Base-by-base conservation (phyloP, 2,113 vertebrate genomes). In the Pachycephala philippinensis region DNA sequence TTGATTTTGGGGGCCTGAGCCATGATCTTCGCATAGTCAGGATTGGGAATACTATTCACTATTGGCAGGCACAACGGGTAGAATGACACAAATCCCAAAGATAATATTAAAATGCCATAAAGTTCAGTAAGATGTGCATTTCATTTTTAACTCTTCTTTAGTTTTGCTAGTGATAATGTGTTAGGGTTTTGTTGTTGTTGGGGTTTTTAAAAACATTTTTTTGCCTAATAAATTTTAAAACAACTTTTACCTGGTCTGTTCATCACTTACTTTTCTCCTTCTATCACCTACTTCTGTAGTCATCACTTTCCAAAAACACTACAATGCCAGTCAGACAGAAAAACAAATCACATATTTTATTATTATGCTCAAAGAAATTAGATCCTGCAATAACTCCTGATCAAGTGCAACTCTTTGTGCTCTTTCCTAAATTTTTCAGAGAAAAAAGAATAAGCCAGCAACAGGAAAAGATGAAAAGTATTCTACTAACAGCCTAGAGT, bases 61-160 rank as follows among this genome's bases (percentile, higher is more conserved):
- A 37, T 92, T 96, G 96, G 96, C 96, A 97, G 91, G 64, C 91
- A 89, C 6, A 6, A 83, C 0, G 91, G 95, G 84, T 81, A 68
- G 94, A 89, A 97, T 97, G 95, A 97, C 91, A 96, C 89, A 96
- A 93, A 94, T 94, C 92, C 93, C 95, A 93, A 80, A 88, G 95
- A 80, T 40, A 83, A 88, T 93, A 97, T 95, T 95, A 96, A 96
- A 95, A 93, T 7, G 44, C 68, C 76, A 93, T 86, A 81, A 90
- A 81, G 76, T 95, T 96, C 95, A 96, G 75, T 50, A 88, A 88
- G 72, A 93, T 82, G 57, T 35, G 44, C 40, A 56, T 65, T 95
- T 90, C n/a, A 14, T 84, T 95, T 96, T 97, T 97, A 96, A 97
- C 96, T 93, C 95, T 94, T 97, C 47, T 70, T 65, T 86, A 59